Evolutionary conservation across 2,113 vertebrate genomes (phyloP).

Genomic region (Macaca fascicularis): T2T-MFA8v1.1 NC_088379.1:145044501-145045000

Average conservation of each 20-base stretch:
- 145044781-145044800: not conserved
- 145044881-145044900: conserved; percentile 48
- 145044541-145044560: not conserved
- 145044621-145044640: not conserved
- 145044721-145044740: no score
- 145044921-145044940: not conserved
- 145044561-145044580: not conserved
- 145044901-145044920: not conserved
- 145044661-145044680: not conserved
- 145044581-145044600: not conserved
- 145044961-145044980: not conserved
- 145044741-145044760: not conserved
- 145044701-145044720: not conserved
- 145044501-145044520: not conserved
- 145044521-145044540: not conserved
- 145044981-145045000: not conserved
- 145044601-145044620: not conserved
- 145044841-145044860: not conserved
- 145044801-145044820: not conserved
- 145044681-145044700: not conserved
- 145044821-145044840: not conserved
- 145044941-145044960: not conserved
- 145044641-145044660: not conserved
- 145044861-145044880: not conserved
- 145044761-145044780: not conserved